These are phyloP conservation scores for Schizotus pectinicornis DNA, from an alignment of 2,888 invertebrate genomes.

Conservation along the genomic window DNA sequence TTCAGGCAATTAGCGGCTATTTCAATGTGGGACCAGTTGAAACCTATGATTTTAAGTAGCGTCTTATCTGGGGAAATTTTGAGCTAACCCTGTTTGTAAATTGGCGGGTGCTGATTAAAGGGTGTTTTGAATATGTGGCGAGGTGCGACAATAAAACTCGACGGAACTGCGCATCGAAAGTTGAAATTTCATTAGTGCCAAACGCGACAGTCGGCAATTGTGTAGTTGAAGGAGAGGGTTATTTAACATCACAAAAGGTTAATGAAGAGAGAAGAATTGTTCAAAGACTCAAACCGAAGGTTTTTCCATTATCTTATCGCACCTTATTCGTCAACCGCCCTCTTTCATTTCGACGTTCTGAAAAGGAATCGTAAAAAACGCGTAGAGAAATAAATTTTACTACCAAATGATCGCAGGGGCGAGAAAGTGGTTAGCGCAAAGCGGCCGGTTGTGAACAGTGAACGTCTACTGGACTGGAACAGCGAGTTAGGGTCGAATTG, in stretches of 20 bases:
- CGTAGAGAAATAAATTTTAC: slow-evolving; percentile 40
- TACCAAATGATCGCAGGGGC: slow-evolving; percentile 41
- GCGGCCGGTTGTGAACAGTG: slow-evolving; percentile 34
- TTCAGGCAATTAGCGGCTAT: no score
- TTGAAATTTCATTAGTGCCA: slow-evolving; percentile 23
- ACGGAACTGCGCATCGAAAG: slow-evolving; percentile 11
- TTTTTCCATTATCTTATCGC: slow-evolving; percentile 32
- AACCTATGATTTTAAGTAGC: no score
- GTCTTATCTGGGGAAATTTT: neutral
- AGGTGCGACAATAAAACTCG: slow-evolving; percentile 2
- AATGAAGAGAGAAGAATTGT: slow-evolving; percentile 27
- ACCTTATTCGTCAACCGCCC: slow-evolving; percentile 26
- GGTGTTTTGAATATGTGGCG: slow-evolving; percentile 1
- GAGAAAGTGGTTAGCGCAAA: slow-evolving; percentile 35
- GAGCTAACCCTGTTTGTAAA: no score
- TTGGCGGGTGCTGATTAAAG: no score
- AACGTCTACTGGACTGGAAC: slow-evolving; percentile 42
- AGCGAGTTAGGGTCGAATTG: slow-evolving; percentile 39
- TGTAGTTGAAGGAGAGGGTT: slow-evolving; percentile 14
- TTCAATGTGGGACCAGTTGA: no score
- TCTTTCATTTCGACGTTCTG: slow-evolving; percentile 25
- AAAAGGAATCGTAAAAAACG: slow-evolving; percentile 30
- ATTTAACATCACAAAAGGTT: slow-evolving; percentile 31
- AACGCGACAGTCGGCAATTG: slow-evolving; percentile 21
- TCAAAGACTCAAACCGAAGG: slow-evolving; percentile 21